A percentile compares a stretch with the other conserved stretches of the same genome.
phyloP scores from a whole-genome alignment of 2,888 invertebrate genomes.

The Encarsia formosa region DNA sequence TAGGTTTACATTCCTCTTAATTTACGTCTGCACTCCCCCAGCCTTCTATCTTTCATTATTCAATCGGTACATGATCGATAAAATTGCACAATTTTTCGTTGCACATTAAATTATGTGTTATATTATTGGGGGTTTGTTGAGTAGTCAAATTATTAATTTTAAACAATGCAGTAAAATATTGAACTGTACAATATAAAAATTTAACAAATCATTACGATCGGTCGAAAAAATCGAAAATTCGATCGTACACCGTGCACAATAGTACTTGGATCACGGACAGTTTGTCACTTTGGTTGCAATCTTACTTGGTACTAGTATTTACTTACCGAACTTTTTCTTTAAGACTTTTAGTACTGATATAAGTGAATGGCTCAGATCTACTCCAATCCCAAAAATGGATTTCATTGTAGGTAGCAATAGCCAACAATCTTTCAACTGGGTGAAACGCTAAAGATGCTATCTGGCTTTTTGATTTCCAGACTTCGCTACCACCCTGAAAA shows the following conservation, averaged over 20 bases:
- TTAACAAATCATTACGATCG: no score
- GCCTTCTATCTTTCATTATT: no score
- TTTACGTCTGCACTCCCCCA: no score
- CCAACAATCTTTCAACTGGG: conserved; percentile 74
- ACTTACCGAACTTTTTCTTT: conserved; percentile 77
- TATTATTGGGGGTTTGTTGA: no score
- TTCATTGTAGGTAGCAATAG: conserved; percentile 81
- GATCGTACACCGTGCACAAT: no score
- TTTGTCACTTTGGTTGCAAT: no score
- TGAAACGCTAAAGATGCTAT: conserved; percentile 86
- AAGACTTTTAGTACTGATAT: conserved; percentile 68
- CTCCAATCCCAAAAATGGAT: conserved; percentile 90
- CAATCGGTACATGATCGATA: no score
- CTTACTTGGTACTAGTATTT: no score
- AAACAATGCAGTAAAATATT: conserved; percentile 1
- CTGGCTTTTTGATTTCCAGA: conserved; percentile 73
- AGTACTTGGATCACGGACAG: no score
- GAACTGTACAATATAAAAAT: not conserved
- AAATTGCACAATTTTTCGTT: no score
- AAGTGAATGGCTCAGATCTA: conserved; percentile 69
- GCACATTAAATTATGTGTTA: conserved; percentile 3
- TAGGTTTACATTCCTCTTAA: no score
- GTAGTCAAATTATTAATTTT: not conserved
- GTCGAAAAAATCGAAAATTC: no score
- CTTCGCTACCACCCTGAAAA: conserved; percentile 76